phyloP scores from a whole-genome alignment of 2,797 vertebrate species.

The Dicrostonyx torquatus region DNA sequence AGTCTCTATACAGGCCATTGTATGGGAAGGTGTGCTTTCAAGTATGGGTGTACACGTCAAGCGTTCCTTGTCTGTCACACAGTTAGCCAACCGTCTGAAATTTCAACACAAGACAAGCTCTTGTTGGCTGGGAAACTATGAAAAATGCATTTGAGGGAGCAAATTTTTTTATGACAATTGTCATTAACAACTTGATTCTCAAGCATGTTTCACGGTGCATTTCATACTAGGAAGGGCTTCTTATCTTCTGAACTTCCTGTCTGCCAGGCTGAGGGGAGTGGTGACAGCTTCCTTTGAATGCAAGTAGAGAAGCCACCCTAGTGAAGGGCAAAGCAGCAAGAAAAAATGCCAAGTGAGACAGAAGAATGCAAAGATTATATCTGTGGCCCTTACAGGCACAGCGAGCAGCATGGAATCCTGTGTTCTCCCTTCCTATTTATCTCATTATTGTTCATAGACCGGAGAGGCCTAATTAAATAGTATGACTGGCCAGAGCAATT shows the following conservation, averaged over 20 bases:
- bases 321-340: neutral
- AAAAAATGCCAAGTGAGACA: neutral
- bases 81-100: conserved; percentile 41
- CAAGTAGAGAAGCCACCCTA: neutral
- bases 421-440: neutral
- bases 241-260: conserved; percentile 68
- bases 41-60: neutral
- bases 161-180: conserved; percentile 71
- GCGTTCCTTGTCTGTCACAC: conserved; percentile 2
- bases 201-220: conserved; percentile 59
- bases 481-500: neutral
- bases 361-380: neutral
- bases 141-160: conserved; percentile 61
- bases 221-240: conserved; percentile 62
- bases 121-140: neutral
- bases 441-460: neutral
- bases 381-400: neutral
- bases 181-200: conserved; percentile 67
- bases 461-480: neutral
- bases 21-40: neutral
- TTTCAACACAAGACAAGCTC: neutral
- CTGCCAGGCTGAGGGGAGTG: rapidly evolving
- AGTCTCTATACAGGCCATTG: neutral
- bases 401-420: rapidly evolving
- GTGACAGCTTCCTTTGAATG: conserved; percentile 50